Conservation (phyloP, 2,113 vertebrate species). For the Tylochromis polylepis region DNA sequence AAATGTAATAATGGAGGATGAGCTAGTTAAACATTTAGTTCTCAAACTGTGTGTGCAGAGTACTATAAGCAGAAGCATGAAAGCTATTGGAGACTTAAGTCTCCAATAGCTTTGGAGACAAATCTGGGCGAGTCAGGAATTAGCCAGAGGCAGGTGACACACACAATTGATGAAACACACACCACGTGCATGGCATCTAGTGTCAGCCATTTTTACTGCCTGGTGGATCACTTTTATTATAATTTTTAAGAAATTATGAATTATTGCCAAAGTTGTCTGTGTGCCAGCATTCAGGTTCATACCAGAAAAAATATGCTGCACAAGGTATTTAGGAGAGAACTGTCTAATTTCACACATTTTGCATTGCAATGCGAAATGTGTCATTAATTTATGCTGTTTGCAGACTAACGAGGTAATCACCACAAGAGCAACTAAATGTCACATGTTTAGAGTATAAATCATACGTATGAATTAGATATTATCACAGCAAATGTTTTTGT, state of each 20-base stretch:
- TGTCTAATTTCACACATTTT: not conserved
- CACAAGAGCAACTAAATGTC: not conserved
- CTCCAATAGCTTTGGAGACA: no score
- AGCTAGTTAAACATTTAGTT: not conserved
- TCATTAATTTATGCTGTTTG: not conserved
- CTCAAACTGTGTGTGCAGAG: not conserved
- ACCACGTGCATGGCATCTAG: not conserved
- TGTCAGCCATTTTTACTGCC: not conserved
- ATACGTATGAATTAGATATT: not conserved
- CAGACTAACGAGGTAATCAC: not conserved
- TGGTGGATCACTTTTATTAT: not conserved
- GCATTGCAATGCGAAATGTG: not conserved
- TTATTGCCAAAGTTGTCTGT: not conserved
- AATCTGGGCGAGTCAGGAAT: constrained; percentile 57
- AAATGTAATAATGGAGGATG: not conserved
- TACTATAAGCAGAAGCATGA: not conserved
- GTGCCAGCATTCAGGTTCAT: not conserved
- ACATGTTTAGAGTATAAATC: not conserved
- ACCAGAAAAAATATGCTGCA: not conserved
- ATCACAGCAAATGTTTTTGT: not conserved
- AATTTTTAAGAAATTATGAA: not conserved
- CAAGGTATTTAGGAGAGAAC: not conserved
- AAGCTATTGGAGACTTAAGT: not conserved
- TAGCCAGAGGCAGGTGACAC: constrained; percentile 41
- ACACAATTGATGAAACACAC: not conserved